Evolutionary conservation across 2,113 vertebrate species (phyloP), one percentile per base, ranked within the genome.

Genomic region (Procapra przewalskii): DNA sequence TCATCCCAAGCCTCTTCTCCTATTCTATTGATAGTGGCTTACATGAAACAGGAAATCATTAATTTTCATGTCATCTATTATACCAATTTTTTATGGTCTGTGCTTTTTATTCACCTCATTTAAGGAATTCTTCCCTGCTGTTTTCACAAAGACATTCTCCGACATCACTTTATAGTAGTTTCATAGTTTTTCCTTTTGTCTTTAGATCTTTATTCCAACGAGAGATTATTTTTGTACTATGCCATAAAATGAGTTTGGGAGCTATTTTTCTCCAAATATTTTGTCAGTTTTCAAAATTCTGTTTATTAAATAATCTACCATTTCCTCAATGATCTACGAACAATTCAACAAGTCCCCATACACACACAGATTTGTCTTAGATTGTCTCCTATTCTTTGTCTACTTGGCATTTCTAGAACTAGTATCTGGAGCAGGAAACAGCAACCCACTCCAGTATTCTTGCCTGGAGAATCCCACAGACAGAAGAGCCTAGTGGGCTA

Each of bases 211-310:
- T 92, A 92, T 86, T 88, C 31, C 60, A 60, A 16, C 9, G 10
- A 10, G 59, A 45, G 9, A 36, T 57, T 83, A 36, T 67, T 93
- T 91, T 86, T 79, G 50, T 84, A 52, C 45, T 79, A 93, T 60
- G 54, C 60, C 64, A 19, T 96, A 33, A 45, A 95, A 7, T 87
- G 55, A 83, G 7, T 86, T 82, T 91, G 43, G 45, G 60, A 54
- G 16, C 13, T 59, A 0, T 80, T 90, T 97, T 92, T 64, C 90
- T 91, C 83, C 64, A 96, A 96, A 77, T 96, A 84, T 94, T 88
- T 94, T 81, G 75, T 40, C 57, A 88, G 45, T 84, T 92, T 95
- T 92, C 52, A 90, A 64, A 96, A 54, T 80, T 80, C 25, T 64
- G 4, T 84, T 91, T 86, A 85, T 86, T 86, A 91, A 82, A 77